Base-by-base conservation (phyloP, 2,888 invertebrate genomes). In the Diplolepis rosae region DNA sequence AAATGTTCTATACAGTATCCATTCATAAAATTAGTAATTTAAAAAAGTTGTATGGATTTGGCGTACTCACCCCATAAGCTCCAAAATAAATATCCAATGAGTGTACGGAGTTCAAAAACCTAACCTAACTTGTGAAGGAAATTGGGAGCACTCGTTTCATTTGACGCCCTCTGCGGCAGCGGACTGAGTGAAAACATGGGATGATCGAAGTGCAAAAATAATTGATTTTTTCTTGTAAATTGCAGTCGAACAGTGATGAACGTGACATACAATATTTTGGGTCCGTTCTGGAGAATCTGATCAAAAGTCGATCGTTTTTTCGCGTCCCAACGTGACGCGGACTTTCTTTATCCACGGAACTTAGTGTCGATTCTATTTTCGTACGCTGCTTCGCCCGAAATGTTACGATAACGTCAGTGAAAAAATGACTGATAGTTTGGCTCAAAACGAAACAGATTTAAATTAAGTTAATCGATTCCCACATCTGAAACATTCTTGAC, bases 351-450 rank as follows among this genome's bases (percentile, higher is more conserved):
- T 61, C 39, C 61, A 24, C 61, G 61, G 39, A 24, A 39, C 32
- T 11, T 7, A 27, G 52, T 52, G 56, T 61, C 56, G 61, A 61
- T 61, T 80, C 80, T 80, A 81, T 81, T 81, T 81, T 81, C 75
- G 81, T 81, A 78, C 80, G 75, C 78, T 78, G 65, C 74, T 74
- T 66, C 68, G 39, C 45, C 50, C 54, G 67, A 68, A 71, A 70
- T 61, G 35, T 27, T 61, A 39, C 61, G 24, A 61, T 27, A 61
- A 61, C 61, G 22, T n/a, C 39, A 39, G 61, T 61, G 32, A 56
- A 61, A 61, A 61, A 39, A 61, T 61, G 61, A 61, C 61, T 61
- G 39, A 61, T 39, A 24, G 7, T 61, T 61, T 24, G 24, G 27
- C 24, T 61, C 39, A 39, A 9, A 6, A 61, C 1, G 24, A 61